phyloP scores from a whole-genome alignment of 2,888 invertebrate species.

The Ariolimax columbianus region DNA sequence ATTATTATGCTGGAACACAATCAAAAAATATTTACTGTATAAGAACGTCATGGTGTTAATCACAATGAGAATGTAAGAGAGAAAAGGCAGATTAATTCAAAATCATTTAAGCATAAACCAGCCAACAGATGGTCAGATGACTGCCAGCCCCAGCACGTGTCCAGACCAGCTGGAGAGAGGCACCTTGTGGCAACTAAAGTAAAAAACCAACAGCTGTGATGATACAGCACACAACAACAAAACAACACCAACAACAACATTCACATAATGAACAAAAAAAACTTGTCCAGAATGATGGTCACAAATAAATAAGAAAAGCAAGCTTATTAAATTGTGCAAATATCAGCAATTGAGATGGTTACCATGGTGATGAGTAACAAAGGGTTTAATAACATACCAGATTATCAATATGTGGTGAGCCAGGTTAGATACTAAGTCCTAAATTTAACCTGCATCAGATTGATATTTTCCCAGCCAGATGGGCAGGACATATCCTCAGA shows the following conservation, averaged over 20 bases:
- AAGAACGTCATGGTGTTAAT: no score
- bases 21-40: no score
- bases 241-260: neutral
- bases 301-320: neutral
- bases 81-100: neutral
- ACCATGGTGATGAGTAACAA: neutral
- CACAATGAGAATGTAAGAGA: neutral
- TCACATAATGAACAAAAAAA: no score
- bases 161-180: slow-evolving; percentile 45
- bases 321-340: neutral
- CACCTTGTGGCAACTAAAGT: neutral
- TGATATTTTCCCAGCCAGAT: no score
- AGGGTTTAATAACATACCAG: neutral
- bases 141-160: slow-evolving; percentile 18
- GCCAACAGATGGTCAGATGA: neutral
- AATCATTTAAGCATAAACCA: neutral
- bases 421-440: neutral
- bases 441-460: no score
- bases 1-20: no score
- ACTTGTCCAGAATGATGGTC: neutral
- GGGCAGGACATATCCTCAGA: no score
- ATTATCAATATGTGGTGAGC: neutral
- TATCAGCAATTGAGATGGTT: neutral
- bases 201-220: neutral
- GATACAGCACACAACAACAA: neutral